These are phyloP conservation scores for Numenius phaeopus DNA, from an alignment of 2,797 vertebrate genomes.

Conservation along the genomic window DNA sequence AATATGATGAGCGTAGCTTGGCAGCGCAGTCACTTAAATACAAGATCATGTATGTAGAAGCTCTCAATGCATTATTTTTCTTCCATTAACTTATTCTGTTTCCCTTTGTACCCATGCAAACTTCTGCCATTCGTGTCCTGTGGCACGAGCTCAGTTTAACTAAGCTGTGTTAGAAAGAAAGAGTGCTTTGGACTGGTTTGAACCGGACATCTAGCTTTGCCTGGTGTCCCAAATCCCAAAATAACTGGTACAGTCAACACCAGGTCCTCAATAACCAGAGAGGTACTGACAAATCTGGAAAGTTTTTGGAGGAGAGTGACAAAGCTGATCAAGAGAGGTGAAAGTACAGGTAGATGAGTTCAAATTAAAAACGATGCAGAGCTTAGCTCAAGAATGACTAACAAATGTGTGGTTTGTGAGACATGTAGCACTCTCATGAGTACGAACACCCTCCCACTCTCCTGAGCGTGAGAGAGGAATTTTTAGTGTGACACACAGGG, in stretches of 20 bases:
- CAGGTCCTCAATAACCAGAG: not conserved
- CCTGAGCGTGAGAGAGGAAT: not conserved
- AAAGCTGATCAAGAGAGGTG: not conserved
- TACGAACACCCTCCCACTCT: slow-evolving; percentile 59
- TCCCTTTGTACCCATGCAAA: not conserved
- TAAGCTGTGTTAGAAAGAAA: not conserved
- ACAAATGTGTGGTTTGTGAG: slow-evolving; percentile 56
- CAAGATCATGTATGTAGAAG: not conserved
- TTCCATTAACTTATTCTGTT: not conserved
- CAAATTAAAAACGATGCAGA: not conserved
- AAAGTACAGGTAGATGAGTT: slow-evolving; percentile 27
- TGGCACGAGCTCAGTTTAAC: not conserved
- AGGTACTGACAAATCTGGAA: not conserved
- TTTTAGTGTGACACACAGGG: slow-evolving; percentile 3
- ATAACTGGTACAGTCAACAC: not conserved
- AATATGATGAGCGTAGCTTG: not conserved
- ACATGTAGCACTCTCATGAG: not conserved
- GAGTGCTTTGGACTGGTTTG: not conserved
- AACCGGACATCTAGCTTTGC: not conserved
- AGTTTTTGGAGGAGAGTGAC: not conserved
- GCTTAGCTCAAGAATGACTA: slow-evolving; percentile 49
- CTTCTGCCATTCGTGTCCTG: not conserved
- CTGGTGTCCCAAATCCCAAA: not conserved
- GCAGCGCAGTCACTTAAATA: not conserved
- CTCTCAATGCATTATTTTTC: not conserved